Base-by-base conservation (phyloP, 2,113 vertebrate species). In the Lepus americanus region DNA sequence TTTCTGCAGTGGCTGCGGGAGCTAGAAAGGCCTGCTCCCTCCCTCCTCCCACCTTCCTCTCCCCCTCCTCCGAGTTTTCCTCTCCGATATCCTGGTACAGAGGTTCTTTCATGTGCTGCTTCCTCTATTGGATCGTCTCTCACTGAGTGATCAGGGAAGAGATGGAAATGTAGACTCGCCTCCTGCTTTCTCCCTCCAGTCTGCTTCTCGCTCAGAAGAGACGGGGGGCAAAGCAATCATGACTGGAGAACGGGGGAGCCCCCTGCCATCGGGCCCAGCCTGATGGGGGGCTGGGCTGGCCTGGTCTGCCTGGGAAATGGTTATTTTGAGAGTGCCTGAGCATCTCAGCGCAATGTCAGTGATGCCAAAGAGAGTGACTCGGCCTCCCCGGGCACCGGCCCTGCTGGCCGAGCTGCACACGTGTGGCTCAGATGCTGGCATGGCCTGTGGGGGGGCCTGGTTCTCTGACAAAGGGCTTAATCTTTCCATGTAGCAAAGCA, bases 401-500 rank as follows among this genome's bases (percentile, higher is more conserved):
- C 70, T 69, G 0, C 73, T 20, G 1, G 84, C 78, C 72, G 33
- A 88, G 0, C 44, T 2, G 36, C 91, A 86, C 49, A 44, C 25
- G 23, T 16, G 93, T 77, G 78, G 96, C 90, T 66, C 22, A 90
- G 95, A 94, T 6, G 94, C 96, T 90, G 91, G 98, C 95, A 86
- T 97, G 98, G 89, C 98, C 95, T 93, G 96, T 61, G 97, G 97
- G 64, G 97, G 98, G 98, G 97, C 98, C 98, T 98, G 98, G 98
- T 98, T 98, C 97, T 98, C 97, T 97, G 97, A 98, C 79, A 98
- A 98, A 98, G 98, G 98, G 98, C 98, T 98, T 96, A 98, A 98
- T 98, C 95, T 98, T 98, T 97, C 96, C 96, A n/a, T 97, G 97
- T 98, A 97, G 98, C 98, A 77, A 97, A 98, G 94, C 39, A 39